These are phyloP conservation scores for Ceyx melanurus DNA, from an alignment of 2,113 vertebrate genomes.

Conservation along the genomic window DNA sequence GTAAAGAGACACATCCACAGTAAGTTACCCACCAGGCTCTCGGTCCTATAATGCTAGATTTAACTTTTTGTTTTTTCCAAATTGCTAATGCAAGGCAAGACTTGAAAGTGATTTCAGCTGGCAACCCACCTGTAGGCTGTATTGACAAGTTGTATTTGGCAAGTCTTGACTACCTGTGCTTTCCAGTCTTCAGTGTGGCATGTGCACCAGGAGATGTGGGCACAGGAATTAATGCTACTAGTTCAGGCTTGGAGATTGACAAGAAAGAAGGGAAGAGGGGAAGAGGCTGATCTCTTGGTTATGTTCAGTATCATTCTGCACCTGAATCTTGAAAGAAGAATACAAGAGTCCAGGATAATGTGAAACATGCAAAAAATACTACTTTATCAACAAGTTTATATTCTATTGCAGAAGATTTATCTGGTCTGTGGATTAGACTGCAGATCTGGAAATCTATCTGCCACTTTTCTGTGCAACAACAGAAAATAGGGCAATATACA, in stretches of 20 bases:
- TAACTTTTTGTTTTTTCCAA: not conserved
- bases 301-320: not conserved
- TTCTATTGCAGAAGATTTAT: not conserved
- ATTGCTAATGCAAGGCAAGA: not conserved
- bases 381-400: not conserved
- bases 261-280: not conserved
- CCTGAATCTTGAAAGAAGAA: not conserved
- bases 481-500: not conserved
- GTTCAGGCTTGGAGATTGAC: not conserved
- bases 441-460: not conserved
- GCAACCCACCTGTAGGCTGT: not conserved
- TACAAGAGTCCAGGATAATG: not conserved
- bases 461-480: not conserved
- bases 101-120: not conserved
- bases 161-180: not conserved
- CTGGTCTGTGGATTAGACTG: not conserved
- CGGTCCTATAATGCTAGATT: not conserved
- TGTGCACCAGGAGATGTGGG: not conserved
- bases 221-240: too few species aligned
- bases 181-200: not conserved
- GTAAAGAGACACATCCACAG: accelerated
- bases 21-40: not conserved
- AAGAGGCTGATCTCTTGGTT: not conserved
- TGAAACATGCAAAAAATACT: accelerated
- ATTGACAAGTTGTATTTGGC: not conserved